These are phyloP conservation scores for Argyrosomus japonicus DNA, from an alignment of 2,113 vertebrate species.

Conservation along the genomic window DNA sequence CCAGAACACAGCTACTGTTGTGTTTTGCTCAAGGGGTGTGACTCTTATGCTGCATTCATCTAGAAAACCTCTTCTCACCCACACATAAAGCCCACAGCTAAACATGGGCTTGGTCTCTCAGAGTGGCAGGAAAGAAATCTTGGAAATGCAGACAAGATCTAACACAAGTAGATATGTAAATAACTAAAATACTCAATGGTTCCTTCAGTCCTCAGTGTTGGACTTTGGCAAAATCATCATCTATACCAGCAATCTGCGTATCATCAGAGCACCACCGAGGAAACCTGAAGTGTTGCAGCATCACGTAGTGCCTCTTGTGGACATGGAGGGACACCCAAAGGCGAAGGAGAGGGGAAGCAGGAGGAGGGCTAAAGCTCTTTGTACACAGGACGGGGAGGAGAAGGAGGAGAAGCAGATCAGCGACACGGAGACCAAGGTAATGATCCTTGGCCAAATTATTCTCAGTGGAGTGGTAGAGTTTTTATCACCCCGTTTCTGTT, in stretches of 20 bases:
- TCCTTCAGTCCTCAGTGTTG: conserved; percentile 85
- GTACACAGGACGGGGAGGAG: conserved; percentile 48
- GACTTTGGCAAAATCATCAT: conserved; percentile 98
- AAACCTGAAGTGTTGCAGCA: conserved; percentile 84
- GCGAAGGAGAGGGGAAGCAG: conserved; percentile 65
- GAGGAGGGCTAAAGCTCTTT: conserved; percentile 59
- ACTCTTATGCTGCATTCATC: conserved; percentile 12
- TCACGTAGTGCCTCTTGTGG: conserved; percentile 75
- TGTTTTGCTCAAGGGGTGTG: conserved; percentile 6
- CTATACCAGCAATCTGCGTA: conserved; percentile 97
- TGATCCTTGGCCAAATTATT: conserved; percentile 61
- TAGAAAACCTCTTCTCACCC: conserved; percentile 24
- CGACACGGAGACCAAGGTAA: conserved; percentile 71
- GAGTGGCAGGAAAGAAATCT: neutral
- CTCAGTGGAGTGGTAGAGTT: conserved; percentile 42
- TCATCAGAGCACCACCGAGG: conserved; percentile 89
- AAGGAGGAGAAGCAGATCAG: conserved; percentile 59
- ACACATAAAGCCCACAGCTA: conserved; percentile 17
- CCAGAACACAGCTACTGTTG: neutral
- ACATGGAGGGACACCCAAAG: conserved; percentile 76
- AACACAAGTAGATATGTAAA: neutral
- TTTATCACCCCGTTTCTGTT: conserved; percentile 48
- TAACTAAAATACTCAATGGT: neutral
- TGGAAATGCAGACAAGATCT: neutral
- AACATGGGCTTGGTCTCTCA: neutral